Evolutionary conservation across 2,113 vertebrate genomes (phyloP).

Genomic region (Gallinago jamesoni): DNA sequence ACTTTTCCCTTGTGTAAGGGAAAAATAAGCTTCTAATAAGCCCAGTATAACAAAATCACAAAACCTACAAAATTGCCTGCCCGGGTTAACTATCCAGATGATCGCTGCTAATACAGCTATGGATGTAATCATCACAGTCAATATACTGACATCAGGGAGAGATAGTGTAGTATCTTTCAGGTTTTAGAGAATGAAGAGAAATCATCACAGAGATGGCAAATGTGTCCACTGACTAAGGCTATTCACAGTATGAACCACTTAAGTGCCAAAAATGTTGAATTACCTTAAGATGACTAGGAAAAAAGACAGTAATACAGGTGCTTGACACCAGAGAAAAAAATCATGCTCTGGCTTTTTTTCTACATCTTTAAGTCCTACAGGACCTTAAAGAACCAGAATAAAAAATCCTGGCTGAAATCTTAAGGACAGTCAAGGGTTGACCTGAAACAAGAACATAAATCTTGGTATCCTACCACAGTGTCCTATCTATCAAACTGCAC

Average conservation of each 20-base stretch:
- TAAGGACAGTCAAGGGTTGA: not conserved
- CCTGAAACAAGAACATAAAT: not conserved
- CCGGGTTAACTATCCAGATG: not conserved
- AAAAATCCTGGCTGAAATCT: not conserved
- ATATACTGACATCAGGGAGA: not conserved
- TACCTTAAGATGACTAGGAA: not conserved
- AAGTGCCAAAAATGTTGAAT: not conserved
- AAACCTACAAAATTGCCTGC: not conserved
- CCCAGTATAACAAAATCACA: not conserved
- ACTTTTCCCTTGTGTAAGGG: constrained; percentile 5
- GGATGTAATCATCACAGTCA: not conserved
- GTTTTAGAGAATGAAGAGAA: not conserved
- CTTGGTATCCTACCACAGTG: not conserved
- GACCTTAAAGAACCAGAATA: not conserved
- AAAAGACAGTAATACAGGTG: not conserved
- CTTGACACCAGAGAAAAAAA: not conserved
- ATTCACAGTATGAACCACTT: not conserved
- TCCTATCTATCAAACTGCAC: not conserved
- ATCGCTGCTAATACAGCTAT: not conserved
- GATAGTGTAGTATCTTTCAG: not conserved
- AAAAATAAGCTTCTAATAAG: not conserved
- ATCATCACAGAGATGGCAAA: not conserved
- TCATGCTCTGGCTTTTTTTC: not conserved
- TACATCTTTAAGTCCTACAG: not conserved
- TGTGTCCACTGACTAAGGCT: not conserved